These are phyloP conservation scores for Peromyscus polionotus DNA, from an alignment of 2,113 vertebrate genomes.

Conservation along the genomic window DNA sequence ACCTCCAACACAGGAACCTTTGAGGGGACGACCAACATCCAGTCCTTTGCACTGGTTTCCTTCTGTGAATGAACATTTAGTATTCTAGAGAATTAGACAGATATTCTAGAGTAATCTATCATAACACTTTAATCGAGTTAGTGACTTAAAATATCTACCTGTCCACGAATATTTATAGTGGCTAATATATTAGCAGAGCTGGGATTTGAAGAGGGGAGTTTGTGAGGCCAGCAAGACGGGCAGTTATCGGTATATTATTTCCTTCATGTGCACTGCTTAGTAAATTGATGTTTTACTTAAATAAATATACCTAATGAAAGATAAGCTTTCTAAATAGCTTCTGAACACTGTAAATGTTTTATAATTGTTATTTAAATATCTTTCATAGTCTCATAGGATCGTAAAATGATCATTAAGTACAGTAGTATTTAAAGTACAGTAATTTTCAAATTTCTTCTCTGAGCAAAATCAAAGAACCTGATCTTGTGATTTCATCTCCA, in stretches of 20 bases:
- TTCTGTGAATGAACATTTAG: conserved; percentile 43
- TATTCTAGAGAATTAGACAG: conserved; percentile 36
- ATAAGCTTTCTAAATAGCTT: conserved; percentile 43
- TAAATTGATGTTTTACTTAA: conserved; percentile 35
- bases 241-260: conserved; percentile 26
- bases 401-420: conserved; percentile 9
- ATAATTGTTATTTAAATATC: conserved; percentile 15
- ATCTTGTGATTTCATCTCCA: conserved; percentile 29
- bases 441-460: conserved; percentile 27
- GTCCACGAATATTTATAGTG: neutral
- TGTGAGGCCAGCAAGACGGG: neutral
- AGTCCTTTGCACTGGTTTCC: neutral
- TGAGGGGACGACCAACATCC: neutral
- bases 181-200: conserved; percentile 8
- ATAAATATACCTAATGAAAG: conserved; percentile 38
- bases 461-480: neutral
- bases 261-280: neutral
- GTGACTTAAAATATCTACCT: conserved; percentile 31
- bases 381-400: neutral
- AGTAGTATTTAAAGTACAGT: neutral
- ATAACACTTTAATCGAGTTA: neutral
- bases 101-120: conserved; percentile 49
- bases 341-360: conserved; percentile 37
- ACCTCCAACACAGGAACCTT: neutral
- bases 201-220: conserved; percentile 23